Evolutionary conservation across 2,797 vertebrate genomes (phyloP), one percentile per base, ranked within the genome.

Genomic region (Echiichthys vipera): DNA sequence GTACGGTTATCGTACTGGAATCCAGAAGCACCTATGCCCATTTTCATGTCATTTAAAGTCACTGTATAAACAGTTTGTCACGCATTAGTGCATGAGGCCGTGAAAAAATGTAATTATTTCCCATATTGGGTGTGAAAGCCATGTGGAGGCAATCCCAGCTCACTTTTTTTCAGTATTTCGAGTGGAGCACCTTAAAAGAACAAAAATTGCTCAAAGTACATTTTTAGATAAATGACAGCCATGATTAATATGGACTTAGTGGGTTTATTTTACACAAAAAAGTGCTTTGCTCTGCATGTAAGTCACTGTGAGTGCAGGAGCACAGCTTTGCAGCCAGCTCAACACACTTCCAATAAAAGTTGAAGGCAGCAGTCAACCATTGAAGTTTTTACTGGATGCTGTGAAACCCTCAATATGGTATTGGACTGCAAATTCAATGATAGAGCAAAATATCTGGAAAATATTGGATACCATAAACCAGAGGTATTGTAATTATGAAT

Each of bases 351-450:
- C 12, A 37, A 43, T 65, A 58, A 65, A 53, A 7, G 24, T 5
- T 37, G 1, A 45, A 54, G 45, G 37, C 24, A 8, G 20, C 30
- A 32, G 46, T 34, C 36, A 8, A 15, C 8, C 51, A 57, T 63
- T 45, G 5, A 59, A 12, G 46, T 30, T 66, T 49, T 67, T 32
- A 32, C 15, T 39, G 13, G 25, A 37, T 24, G 39, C 30, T 43
- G 7, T 40, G n/a, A 63, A 63, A 39, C 32, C 13, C 18, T 58
- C 39, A 49, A 39, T 45, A 22, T 32, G 29, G 18, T n/a, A 50
- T 32, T n/a, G 36, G 59, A 56, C 15, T n/a, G 50, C 36, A 65
- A 32, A 65, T 65, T 7, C 27, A 51, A 37, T 58, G 45, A 29
- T 2, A 22, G 29, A 20, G 25, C 32, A 20, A 40, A 42, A 20